Base-by-base conservation (phyloP, 2,797 vertebrate species). In the Oryzias sinensis region DNA sequence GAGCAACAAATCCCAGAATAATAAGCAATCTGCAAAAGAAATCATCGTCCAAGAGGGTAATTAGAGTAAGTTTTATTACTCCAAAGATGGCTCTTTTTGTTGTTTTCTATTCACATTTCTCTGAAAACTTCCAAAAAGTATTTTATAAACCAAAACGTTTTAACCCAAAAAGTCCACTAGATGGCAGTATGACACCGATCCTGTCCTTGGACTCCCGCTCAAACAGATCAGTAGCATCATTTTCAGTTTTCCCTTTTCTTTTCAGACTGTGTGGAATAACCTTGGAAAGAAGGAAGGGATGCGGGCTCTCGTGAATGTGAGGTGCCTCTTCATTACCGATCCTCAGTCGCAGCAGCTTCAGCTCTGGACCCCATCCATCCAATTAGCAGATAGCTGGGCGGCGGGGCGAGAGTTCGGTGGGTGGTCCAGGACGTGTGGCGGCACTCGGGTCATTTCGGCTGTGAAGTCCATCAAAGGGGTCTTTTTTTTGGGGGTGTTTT, bases 1-100 rank as follows among this genome's bases (percentile, higher is more conserved):
- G 79, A 71, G 74, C 79, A 77, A 72, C 80, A 82, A 80, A 87
- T 87, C 83, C 76, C 71, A 62, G 80, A 77, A 82, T 86, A 80
- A 85, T 66, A 77, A 83, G 72, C 84, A 82, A 84, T 87, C 79
- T 84, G 84, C 85, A 37, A 11, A 66, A 68, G 76, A 71, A 75
- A 81, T 70, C 65, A 56, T 54, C 56, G 20, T 74, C 81, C 82
- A 77, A 77, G 73, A 64, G 73, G 60, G 66, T 82, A 77, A 88
- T 82, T 81, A 74, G 54, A 48, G 57, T 15, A 47, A 5, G 33
- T 14, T 43, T 51, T 33, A 5, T 48, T 9, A 1, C 6, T 49
- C 20, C 5, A 17, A 40, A 5, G 6, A 8, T 49, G 25, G 16
- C 15, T 3, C 0, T 53, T 25, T 47, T 8, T 27, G 11, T 24